Evolutionary conservation across 2,888 invertebrate genomes (phyloP).

Genomic region (Dynastes grantii): DNA sequence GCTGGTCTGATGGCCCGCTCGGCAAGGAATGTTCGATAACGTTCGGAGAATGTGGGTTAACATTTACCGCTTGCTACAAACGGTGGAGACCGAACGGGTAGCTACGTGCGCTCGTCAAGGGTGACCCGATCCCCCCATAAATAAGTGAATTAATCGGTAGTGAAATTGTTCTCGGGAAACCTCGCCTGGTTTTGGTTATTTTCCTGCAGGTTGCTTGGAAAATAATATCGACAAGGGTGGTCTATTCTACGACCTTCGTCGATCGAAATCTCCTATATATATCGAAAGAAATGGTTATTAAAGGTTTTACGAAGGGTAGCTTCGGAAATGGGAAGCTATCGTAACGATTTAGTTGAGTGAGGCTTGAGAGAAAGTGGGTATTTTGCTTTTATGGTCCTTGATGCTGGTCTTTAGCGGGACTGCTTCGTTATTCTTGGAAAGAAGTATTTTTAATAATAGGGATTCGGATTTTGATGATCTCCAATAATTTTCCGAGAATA

Average conservation of each 20-base stretch:
- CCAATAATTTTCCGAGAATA: too few species aligned
- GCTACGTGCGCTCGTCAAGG: background rate
- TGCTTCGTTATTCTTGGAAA: too few species aligned
- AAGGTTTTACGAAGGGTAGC: too few species aligned
- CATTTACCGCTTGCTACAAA: background rate
- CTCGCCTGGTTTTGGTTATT: background rate
- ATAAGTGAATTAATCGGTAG: conserved; percentile 44
- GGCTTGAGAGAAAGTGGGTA: too few species aligned
- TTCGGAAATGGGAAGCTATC: too few species aligned
- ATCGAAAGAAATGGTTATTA: too few species aligned
- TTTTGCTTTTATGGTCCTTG: too few species aligned
- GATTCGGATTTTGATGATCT: too few species aligned
- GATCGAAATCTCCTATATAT: too few species aligned
- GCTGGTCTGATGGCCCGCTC: conserved; percentile 2
- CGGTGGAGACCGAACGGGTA: background rate
- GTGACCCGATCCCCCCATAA: conserved; percentile 12
- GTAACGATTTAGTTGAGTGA: too few species aligned
- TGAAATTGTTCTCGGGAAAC: conserved; percentile 33
- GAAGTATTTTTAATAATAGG: too few species aligned
- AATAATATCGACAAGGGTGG: conserved; percentile 2
- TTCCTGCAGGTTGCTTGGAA: background rate
- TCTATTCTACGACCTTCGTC: background rate
- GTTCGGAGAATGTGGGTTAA: conserved; percentile 1
- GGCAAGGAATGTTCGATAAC: conserved; percentile 40
- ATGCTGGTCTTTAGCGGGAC: too few species aligned